Conservation (phyloP, 1,140 invertebrate species). For the Ctenoplectra terminalis region DNA sequence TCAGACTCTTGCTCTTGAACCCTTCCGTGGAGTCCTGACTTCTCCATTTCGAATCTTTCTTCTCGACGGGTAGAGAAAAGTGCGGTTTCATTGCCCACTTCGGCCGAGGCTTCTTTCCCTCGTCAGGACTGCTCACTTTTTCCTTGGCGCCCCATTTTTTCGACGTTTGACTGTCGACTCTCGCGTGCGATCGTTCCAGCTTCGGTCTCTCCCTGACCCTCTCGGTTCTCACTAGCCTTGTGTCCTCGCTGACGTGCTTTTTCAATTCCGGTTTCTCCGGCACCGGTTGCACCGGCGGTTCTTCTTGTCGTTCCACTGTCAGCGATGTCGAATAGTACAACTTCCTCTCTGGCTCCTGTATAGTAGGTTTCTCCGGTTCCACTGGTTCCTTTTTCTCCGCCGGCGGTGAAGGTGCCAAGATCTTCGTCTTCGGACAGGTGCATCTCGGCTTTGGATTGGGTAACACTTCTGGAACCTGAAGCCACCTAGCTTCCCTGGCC, state of each 20-base stretch:
- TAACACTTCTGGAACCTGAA: slow-evolving; percentile 78
- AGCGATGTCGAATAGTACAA: slow-evolving; percentile 68
- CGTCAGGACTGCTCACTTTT: slow-evolving; percentile 69
- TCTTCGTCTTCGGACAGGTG: slow-evolving; percentile 77
- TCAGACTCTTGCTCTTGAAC: slow-evolving; percentile 78
- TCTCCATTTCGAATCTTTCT: slow-evolving; percentile 70
- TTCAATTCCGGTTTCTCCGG: slow-evolving; percentile 72
- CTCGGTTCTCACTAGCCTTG: slow-evolving; percentile 47
- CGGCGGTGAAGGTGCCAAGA: slow-evolving; percentile 63
- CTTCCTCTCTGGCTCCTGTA: slow-evolving; percentile 68
- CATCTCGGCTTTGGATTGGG: slow-evolving; percentile 79
- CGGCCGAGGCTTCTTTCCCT: slow-evolving; percentile 68
- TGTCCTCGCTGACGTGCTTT: slow-evolving; percentile 73
- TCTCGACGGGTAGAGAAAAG: slow-evolving; percentile 77
- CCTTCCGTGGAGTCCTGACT: slow-evolving; percentile 63
- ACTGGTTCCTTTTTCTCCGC: slow-evolving; percentile 19
- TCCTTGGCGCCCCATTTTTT: slow-evolving; percentile 72
- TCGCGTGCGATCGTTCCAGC: slow-evolving; percentile 56
- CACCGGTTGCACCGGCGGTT: not conserved
- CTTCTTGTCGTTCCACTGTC: slow-evolving; percentile 58
- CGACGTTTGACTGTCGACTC: slow-evolving; percentile 54
- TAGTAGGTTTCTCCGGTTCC: slow-evolving; percentile 50
- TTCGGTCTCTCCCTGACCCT: slow-evolving; percentile 60
- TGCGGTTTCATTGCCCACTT: slow-evolving; percentile 79
- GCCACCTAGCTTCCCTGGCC: slow-evolving; percentile 73